Conservation (phyloP, 2,797 vertebrate species). For the Chelon labrosus region DNA sequence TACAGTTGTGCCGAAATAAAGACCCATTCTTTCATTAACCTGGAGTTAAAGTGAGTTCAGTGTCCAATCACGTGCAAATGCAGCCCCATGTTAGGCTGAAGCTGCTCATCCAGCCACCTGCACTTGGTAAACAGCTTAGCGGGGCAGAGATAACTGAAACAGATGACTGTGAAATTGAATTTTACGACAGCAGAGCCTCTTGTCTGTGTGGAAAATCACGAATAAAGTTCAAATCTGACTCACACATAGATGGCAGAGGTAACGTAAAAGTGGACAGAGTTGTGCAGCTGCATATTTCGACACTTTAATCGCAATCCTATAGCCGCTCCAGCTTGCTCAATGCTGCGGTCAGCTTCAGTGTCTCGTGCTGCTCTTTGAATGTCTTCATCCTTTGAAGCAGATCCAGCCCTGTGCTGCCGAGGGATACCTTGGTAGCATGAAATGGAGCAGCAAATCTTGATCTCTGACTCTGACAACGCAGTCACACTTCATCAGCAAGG, state of each 20-base stretch:
- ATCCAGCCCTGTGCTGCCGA: conserved; percentile 8
- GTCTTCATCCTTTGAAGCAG: conserved; percentile 19
- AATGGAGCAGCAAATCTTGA: conserved; percentile 23
- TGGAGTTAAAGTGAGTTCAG: conserved; percentile 8
- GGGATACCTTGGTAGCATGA: conserved; percentile 12
- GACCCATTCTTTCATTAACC: conserved; percentile 10
- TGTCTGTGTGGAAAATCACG: conserved; percentile 23
- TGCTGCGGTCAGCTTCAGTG: conserved; percentile 31
- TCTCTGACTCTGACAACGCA: conserved; percentile 32
- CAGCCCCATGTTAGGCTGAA: conserved; percentile 6
- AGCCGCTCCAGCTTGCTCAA: conserved; percentile 23
- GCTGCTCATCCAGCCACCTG: conserved; percentile 43
- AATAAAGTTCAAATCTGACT: conserved; percentile 51
- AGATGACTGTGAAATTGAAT: conserved; percentile 61
- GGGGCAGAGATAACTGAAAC: conserved; percentile 46
- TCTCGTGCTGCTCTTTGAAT: conserved; percentile 22
- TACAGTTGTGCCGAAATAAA: background rate
- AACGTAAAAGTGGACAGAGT: conserved; percentile 8
- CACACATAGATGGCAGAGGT: background rate
- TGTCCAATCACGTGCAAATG: conserved; percentile 46
- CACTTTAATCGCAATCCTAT: conserved; percentile 42
- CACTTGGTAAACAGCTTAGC: conserved; percentile 47
- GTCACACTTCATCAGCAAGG: conserved; percentile 43
- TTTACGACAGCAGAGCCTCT: conserved; percentile 38
- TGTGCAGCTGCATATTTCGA: conserved; percentile 42